phyloP scores from a whole-genome alignment of 2,797 vertebrate species.

The Xenopus petersii region DNA sequence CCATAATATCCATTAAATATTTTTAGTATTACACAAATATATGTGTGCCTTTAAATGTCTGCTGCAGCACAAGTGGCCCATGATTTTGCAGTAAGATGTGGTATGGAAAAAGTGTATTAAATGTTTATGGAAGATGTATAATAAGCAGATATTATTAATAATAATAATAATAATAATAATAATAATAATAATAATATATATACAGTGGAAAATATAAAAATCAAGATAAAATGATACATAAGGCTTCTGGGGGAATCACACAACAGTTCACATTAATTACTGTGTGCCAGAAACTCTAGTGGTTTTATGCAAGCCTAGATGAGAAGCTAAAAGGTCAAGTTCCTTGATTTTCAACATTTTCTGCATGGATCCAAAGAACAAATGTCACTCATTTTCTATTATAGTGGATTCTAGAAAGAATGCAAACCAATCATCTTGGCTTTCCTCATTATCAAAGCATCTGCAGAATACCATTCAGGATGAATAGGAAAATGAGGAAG shows the following conservation, averaged over 20 bases:
- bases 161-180: no score
- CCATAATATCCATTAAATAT: no score
- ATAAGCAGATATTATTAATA: no score
- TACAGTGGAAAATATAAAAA: no score
- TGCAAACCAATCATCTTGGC: slow-evolving; percentile 12
- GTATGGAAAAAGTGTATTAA: no score
- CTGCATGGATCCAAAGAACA: slow-evolving; percentile 16
- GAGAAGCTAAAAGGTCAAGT: slow-evolving; percentile 14
- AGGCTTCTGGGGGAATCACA: background rate
- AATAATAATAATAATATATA: no score
- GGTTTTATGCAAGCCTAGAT: slow-evolving; percentile 11
- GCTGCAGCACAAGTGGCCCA: no score
- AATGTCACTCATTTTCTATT: slow-evolving; percentile 12
- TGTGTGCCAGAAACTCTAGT: background rate
- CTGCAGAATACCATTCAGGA: background rate
- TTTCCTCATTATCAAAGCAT: slow-evolving; percentile 25
- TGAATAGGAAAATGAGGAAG: background rate
- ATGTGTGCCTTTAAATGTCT: no score
- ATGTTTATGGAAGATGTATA: no score
- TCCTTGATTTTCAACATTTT: slow-evolving; percentile 4
- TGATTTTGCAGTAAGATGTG: no score
- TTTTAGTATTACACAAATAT: no score
- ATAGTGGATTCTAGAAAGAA: slow-evolving; percentile 1
- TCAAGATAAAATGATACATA: no score
- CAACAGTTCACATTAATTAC: slow-evolving; percentile 22